Percentiles rank a stretch among this genome's conserved stretches.
These are phyloP conservation scores for Spheniscus mendiculus DNA, from an alignment of 2,113 vertebrate genomes.

Conservation along the genomic window DNA sequence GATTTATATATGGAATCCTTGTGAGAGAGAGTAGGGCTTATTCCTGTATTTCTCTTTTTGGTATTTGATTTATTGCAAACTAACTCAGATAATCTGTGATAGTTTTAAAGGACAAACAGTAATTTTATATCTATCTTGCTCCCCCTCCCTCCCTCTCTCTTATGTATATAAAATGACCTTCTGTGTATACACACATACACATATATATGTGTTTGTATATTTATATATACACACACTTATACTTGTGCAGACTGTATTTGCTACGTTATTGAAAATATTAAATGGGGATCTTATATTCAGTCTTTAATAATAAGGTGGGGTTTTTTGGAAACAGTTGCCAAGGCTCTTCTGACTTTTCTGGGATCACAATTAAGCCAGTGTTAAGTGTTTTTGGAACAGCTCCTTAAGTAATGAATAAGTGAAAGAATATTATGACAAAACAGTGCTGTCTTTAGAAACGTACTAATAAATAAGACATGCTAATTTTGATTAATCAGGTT, in stretches of 20 bases:
- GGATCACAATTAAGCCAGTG: neutral
- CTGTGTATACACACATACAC: neutral
- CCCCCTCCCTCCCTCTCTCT: neutral
- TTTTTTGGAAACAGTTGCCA: neutral
- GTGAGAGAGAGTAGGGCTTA: neutral
- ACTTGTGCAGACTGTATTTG: neutral
- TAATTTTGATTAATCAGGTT: conserved; percentile 12
- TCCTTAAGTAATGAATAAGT: neutral
- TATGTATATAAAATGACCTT: neutral
- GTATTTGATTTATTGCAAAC: neutral
- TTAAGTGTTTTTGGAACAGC: neutral
- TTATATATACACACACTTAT: neutral
- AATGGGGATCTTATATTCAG: neutral
- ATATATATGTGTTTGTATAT: neutral
- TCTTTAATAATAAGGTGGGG: neutral
- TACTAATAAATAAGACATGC: neutral
- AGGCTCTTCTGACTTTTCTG: neutral
- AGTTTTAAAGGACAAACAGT: neutral
- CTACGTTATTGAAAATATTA: neutral
- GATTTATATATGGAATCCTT: neutral
- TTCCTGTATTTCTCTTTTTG: neutral
- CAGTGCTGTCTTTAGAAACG: neutral
- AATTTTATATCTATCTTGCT: neutral
- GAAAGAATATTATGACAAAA: neutral
- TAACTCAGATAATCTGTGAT: neutral